A percentile compares a stretch with the other conserved stretches of the same genome.
These are phyloP conservation scores for Atherinomorus stipes DNA, from an alignment of 2,113 vertebrate species.

Conservation along the genomic window DNA sequence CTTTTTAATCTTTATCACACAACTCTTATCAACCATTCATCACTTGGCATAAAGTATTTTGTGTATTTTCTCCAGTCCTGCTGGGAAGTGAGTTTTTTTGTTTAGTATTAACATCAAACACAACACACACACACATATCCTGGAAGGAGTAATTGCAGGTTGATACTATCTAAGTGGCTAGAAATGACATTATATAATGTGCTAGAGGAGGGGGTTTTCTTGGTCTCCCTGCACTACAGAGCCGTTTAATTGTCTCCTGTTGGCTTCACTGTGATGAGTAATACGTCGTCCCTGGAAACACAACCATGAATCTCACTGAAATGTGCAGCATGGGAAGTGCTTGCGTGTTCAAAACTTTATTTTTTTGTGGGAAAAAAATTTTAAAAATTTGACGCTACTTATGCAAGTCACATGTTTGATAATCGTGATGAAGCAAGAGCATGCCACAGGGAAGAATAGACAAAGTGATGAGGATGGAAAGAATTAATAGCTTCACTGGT, in stretches of 20 bases:
- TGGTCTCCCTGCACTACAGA: conserved; percentile 38
- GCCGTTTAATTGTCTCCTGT: conserved; percentile 54
- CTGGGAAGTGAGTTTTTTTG: conserved; percentile 40
- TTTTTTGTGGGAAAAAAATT: not conserved
- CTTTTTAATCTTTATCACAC: conserved; percentile 17
- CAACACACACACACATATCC: conserved; percentile 33
- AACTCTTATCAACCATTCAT: conserved; percentile 16
- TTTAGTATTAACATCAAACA: conserved; percentile 34
- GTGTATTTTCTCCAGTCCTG: conserved; percentile 18
- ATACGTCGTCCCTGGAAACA: conserved; percentile 43
- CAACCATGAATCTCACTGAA: conserved; percentile 16
- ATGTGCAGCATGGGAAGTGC: conserved; percentile 1
- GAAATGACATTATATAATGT: conserved; percentile 58
- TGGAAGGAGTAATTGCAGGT: conserved; percentile 44
- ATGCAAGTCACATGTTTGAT: conserved; percentile 23
- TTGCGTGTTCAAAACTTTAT: conserved; percentile 38
- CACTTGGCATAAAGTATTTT: conserved; percentile 34
- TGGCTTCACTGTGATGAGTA: conserved; percentile 59
- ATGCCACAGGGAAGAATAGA: not conserved
- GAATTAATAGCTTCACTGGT: conserved; percentile 32
- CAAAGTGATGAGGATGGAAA: conserved; percentile 20
- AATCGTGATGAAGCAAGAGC: conserved; percentile 2
- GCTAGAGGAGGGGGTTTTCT: conserved; percentile 20
- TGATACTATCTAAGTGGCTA: conserved; percentile 19
- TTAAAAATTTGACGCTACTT: not conserved